phyloP scores from a whole-genome alignment of 2,888 invertebrate genomes.

The Lasioglossum calceatum region DNA sequence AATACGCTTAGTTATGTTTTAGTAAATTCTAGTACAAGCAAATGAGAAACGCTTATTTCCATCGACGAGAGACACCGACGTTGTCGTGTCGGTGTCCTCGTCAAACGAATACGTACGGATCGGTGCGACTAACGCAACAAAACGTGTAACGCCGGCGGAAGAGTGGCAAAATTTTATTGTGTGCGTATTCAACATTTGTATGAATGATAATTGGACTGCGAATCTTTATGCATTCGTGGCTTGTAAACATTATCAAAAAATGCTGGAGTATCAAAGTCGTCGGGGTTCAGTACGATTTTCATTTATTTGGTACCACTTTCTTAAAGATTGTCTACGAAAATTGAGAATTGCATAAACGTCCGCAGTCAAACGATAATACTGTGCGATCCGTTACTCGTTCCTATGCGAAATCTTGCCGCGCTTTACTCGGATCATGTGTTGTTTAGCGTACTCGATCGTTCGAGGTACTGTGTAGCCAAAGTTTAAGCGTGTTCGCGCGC shows the following conservation, averaged over 20 bases:
- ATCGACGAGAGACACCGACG: constrained; percentile 7
- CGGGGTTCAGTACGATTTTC: too few relatives aligned
- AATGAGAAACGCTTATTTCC: constrained; percentile 67
- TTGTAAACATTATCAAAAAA: too few relatives aligned
- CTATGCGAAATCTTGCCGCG: background rate
- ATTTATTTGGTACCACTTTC: too few relatives aligned
- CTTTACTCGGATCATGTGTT: background rate
- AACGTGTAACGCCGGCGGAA: background rate
- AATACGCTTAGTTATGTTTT: constrained; percentile 35
- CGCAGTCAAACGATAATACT: background rate
- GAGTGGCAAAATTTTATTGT: background rate
- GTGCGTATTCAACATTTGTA: constrained; percentile 28
- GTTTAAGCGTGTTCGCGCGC: constrained; percentile 28
- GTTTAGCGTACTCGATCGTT: constrained; percentile 43
- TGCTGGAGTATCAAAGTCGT: too few relatives aligned
- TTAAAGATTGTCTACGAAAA: too few relatives aligned
- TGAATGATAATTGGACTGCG: too few relatives aligned
- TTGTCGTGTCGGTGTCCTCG: background rate
- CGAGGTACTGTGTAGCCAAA: constrained; percentile 47
- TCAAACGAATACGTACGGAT: background rate
- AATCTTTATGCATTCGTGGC: too few relatives aligned
- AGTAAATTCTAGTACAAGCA: constrained; percentile 68
- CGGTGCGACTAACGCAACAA: background rate
- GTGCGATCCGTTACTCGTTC: background rate
- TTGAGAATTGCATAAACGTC: too few relatives aligned